Conservation (phyloP, 2,888 invertebrate species). For the Watsonalla cultraria region DNA sequence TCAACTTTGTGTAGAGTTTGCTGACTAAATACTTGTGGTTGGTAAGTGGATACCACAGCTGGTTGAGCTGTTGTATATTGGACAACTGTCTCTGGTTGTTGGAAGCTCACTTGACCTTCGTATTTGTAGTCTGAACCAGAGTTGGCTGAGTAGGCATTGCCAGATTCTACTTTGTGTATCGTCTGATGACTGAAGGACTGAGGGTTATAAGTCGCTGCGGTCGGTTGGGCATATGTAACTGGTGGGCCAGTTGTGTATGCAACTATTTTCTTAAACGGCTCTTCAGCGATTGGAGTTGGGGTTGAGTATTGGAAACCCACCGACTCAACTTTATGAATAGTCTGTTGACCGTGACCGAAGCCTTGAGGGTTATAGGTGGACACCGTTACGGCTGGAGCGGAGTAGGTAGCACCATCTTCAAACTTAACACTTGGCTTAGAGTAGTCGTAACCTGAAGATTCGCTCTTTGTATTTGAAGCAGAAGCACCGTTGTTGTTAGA, state of each 20-base stretch:
- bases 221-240: constrained; percentile 41
- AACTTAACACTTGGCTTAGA: constrained; percentile 57
- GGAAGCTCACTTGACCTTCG: neutral
- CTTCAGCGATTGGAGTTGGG: constrained; percentile 52
- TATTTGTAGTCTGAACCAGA: constrained; percentile 15
- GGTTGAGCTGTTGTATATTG: constrained; percentile 41
- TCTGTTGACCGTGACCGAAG: constrained; percentile 55
- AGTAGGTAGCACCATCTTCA: constrained; percentile 55
- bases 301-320: constrained; percentile 52
- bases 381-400: constrained; percentile 48
- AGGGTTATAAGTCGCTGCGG: constrained; percentile 42
- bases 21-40: constrained; percentile 48
- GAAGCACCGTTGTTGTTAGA: constrained; percentile 13
- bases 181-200: constrained; percentile 56
- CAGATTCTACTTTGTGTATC: constrained; percentile 45
- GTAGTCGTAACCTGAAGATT: constrained; percentile 51
- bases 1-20: constrained; percentile 54
- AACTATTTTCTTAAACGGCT: constrained; percentile 59
- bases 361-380: constrained; percentile 57
- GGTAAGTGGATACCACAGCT: constrained; percentile 39
- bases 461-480: constrained; percentile 12
- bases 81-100: constrained; percentile 30
- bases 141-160: constrained; percentile 32
- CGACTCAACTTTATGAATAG: constrained; percentile 47
- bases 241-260: constrained; percentile 65